Base-by-base conservation (phyloP, 1,140 invertebrate genomes). In the Drosophila guanche region DNA sequence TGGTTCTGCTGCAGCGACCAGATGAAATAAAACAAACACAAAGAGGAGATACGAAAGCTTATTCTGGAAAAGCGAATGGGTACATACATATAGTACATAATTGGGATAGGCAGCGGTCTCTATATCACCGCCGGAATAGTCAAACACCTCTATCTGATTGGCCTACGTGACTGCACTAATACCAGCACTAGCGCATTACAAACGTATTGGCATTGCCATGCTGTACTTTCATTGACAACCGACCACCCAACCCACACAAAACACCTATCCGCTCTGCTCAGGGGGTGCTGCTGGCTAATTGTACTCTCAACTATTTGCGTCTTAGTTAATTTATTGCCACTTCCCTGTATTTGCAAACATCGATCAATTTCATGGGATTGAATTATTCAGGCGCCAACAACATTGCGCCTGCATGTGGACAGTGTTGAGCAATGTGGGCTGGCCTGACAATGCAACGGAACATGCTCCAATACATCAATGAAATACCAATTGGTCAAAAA, bases 221-320 rank as follows among this genome's bases (percentile, higher is more conserved):
- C 33, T 55, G 62, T 54, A 55, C 43, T 33, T 33, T 33, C 65
- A 37, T 59, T 61, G 60, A 33, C 41, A 46, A 22, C 7, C 16
- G 54, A 67, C 61, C 41, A 54, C 7, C 60, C 16, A 52, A 48
- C 48, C 52, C 48, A 47, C 53, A 65, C 61, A 46, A 33, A 14
- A 14, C 55, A 55, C 62, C 33, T 37, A 4, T 12, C 33, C 33
- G 33, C 33, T 37, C 33, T 4, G 33, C 33, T 37, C 33, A 12
- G 16, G 12, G 22, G 53, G 27, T 51, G n/a, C 54, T 59, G 45
- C 40, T 37, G 37, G 12, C 27, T 37, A 48, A 20, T 42, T 27
- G 16, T 40, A 48, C 42, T 77, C 62, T 66, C 58, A 69, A 70
- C 74, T 77, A 83, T 83, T 83, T 83, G 79, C 79, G 79, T 83